These are phyloP conservation scores for Archaeoteleia sp. DNA, from an alignment of 2,888 invertebrate species.

Conservation along the genomic window DNA sequence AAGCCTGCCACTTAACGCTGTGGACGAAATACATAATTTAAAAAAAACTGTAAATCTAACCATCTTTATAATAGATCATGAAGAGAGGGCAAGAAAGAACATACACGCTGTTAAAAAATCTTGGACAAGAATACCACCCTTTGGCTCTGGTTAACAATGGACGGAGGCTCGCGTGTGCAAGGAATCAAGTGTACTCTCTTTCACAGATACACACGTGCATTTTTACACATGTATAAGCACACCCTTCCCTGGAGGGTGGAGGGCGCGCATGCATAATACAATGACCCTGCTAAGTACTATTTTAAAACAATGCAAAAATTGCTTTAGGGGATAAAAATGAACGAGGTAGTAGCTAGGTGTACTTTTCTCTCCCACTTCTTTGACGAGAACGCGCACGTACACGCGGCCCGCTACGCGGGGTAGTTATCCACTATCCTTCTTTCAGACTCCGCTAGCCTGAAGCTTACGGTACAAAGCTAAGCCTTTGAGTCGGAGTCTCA, in stretches of 20 bases:
- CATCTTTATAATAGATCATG: background rate
- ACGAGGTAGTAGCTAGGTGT: slow-evolving; percentile 73
- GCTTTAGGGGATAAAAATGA: slow-evolving; percentile 76
- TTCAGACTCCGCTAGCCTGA: slow-evolving; percentile 55
- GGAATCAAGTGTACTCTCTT: slow-evolving; percentile 74
- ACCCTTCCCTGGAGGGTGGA: slow-evolving; percentile 60
- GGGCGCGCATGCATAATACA: slow-evolving; percentile 75
- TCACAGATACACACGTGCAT: slow-evolving; percentile 62
- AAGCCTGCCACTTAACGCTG: no score
- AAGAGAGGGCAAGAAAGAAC: slow-evolving; percentile 37
- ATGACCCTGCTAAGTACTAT: slow-evolving; percentile 76
- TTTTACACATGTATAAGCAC: slow-evolving; percentile 41
- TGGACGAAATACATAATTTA: background rate
- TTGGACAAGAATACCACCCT: slow-evolving; percentile 67
- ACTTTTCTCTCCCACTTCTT: slow-evolving; percentile 73
- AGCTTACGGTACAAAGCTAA: slow-evolving; percentile 70
- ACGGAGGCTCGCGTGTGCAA: slow-evolving; percentile 73
- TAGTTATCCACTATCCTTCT: slow-evolving; percentile 63
- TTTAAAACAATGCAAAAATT: slow-evolving; percentile 76
- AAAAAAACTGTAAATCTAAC: slow-evolving; percentile 1
- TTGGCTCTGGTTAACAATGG: slow-evolving; percentile 70
- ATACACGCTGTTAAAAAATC: slow-evolving; percentile 65
- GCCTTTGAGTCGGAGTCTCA: slow-evolving; percentile 74
- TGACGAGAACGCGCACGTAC: slow-evolving; percentile 63
- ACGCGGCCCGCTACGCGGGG: slow-evolving; percentile 60